Base-by-base conservation (phyloP, 1,140 invertebrate species). In the Antheraea pernyi region DNA sequence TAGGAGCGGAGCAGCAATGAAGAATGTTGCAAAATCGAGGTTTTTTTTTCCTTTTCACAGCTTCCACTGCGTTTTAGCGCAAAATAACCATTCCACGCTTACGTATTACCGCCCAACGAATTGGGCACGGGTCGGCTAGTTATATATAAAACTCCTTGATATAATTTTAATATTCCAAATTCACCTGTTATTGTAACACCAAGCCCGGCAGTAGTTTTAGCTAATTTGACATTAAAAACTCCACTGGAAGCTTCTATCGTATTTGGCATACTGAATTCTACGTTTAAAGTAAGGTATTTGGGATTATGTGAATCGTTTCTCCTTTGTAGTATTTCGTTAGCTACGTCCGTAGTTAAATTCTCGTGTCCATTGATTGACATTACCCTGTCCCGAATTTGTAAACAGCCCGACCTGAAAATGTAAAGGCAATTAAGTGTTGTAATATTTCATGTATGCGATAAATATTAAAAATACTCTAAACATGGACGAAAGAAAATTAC, bases 251-350 rank as follows among this genome's bases (percentile, higher is more conserved):
- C 97, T 65, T 98, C 96, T 19, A 99, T 97, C 0, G 97, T 95
- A 77, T 98, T 97, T n/a, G 97, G 96, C 78, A 99, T 97, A 93
- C 97, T 97, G 91, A 99, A 99, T 86, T 99, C 98, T 5, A 97
- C 94, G 69, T 96, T 95, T 5, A 94, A 78, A 6, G 89, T 92
- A 7, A 93, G 68, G 71, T 92, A 93, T 67, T 91, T 90, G 0
- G 80, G 85, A 58, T 84, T 85, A 67, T 88, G 88, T 13, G 91
- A 86, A 68, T 93, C 91, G 65, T 93, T 93, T 53, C 90, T 76
- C 59, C 91, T 81, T 69, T 93, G 91, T 7, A 93, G 73, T 30
- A 93, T 92, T 74, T 93, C 91, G 74, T 93, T 93, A 13, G 91
- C 91, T 5, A 92, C 88, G 36, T 91, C 89, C 13, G 82, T 72